phyloP scores from a whole-genome alignment of 2,888 invertebrate genomes.

The Agrenia bidenticulata region DNA sequence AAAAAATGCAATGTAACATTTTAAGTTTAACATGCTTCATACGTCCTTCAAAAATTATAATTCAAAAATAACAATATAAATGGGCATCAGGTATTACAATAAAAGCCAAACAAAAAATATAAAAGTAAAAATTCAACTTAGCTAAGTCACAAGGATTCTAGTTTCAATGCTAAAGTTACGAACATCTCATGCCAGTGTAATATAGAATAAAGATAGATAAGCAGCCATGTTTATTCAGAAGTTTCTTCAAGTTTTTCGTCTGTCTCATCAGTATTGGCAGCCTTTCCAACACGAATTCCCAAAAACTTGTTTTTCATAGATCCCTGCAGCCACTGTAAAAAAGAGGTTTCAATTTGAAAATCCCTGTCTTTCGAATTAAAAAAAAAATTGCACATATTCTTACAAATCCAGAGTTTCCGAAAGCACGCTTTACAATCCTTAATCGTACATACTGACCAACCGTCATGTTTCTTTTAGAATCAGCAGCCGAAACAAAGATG shows the following conservation, averaged over 20 bases:
- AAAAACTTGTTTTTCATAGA: slow-evolving; percentile 1
- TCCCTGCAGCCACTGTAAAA: not conserved
- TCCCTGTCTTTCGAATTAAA: not conserved
- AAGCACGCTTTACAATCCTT: not conserved
- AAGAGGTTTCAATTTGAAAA: not conserved
- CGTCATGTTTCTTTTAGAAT: not conserved
- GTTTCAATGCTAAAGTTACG: slow-evolving; percentile 97
- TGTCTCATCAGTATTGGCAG: slow-evolving; percentile 97
- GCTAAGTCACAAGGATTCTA: too few species aligned
- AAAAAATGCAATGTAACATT: too few species aligned
- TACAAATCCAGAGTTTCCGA: not conserved
- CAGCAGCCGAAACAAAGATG: not conserved
- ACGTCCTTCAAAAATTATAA: too few species aligned
- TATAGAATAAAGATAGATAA: too few species aligned
- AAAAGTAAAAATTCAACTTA: too few species aligned
- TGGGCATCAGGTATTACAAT: too few species aligned
- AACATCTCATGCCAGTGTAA: slow-evolving; percentile 57
- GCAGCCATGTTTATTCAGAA: not conserved
- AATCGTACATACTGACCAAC: not conserved
- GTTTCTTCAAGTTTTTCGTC: slow-evolving; percentile 61
- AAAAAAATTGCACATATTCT: not conserved
- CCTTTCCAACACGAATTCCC: not conserved
- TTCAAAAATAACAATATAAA: too few species aligned
- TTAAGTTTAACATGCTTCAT: too few species aligned
- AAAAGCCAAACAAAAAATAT: too few species aligned